Conservation (phyloP, 30 jellyfish, hydroid and myxozoan species). For the Turritopsis rubra region DNA sequence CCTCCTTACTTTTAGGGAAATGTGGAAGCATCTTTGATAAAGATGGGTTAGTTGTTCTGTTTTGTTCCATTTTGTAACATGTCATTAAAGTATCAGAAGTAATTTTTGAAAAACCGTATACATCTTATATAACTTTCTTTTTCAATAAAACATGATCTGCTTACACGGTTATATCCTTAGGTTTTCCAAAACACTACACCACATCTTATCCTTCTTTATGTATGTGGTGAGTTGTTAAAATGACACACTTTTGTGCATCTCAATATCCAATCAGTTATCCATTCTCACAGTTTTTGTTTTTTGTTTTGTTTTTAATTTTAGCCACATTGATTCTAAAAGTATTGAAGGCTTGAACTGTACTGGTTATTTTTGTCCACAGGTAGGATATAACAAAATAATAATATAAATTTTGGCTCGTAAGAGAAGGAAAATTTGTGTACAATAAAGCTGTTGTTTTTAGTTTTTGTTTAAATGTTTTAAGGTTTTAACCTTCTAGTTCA, state of each 20-base stretch:
- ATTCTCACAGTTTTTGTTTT: neutral
- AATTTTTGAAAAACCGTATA: too few species aligned
- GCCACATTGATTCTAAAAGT: slow-evolving; percentile 47
- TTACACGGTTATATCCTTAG: neutral
- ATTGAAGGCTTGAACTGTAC: slow-evolving; percentile 27
- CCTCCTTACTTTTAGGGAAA: neutral
- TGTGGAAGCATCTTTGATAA: slow-evolving; percentile 4
- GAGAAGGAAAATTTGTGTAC: too few species aligned
- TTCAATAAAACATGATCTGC: too few species aligned
- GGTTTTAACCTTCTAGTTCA: too few species aligned
- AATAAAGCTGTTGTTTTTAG: too few species aligned
- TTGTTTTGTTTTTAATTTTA: slow-evolving; percentile 11
- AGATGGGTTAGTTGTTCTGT: neutral
- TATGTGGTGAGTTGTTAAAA: neutral
- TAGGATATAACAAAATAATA: too few species aligned
- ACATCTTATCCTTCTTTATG: slow-evolving; percentile 9
- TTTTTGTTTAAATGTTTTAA: too few species aligned
- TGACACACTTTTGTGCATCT: neutral
- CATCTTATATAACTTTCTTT: neutral
- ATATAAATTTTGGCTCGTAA: too few species aligned
- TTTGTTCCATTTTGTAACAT: neutral
- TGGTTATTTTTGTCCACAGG: slow-evolving; percentile 90
- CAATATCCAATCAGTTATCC: neutral
- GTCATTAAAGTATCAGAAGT: too few species aligned
- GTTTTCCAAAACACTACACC: slow-evolving; percentile 7